Conservation (phyloP, 2,888 invertebrate species). For the Galerucella pusilla region DNA sequence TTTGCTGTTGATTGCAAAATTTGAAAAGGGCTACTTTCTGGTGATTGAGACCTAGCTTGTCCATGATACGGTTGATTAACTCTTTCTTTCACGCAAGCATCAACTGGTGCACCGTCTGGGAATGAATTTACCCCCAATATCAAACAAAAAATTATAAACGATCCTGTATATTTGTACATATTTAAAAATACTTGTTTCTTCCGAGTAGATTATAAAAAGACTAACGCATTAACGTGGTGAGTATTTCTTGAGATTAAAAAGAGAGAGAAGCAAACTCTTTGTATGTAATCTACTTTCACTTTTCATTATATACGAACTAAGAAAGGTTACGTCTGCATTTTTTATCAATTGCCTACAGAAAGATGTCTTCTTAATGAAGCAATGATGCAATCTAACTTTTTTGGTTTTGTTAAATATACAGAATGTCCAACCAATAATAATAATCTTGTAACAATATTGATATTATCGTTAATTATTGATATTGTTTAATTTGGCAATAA, state of each 20-base stretch:
- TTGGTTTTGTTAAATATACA: too few relatives aligned
- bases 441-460: too few relatives aligned
- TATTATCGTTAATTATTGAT: too few relatives aligned
- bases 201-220: neutral
- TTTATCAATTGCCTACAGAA: neutral
- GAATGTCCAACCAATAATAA: too few relatives aligned
- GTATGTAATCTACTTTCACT: conserved; percentile 15
- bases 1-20: conserved; percentile 73
- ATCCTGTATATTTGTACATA: neutral
- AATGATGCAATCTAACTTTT: neutral
- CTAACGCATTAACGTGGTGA: conserved; percentile 14
- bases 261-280: neutral
- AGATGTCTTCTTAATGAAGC: neutral
- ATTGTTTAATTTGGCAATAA: too few relatives aligned
- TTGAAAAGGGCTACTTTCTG: conserved; percentile 74
- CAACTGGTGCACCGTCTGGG: conserved; percentile 85
- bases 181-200: neutral
- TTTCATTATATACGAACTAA: conserved; percentile 1
- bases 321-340: conserved; percentile 1
- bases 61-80: conserved; percentile 84
- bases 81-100: conserved; percentile 81
- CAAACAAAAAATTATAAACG: conserved; percentile 26
- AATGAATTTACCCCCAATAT: conserved; percentile 65
- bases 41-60: conserved; percentile 75
- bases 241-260: neutral